A percentile compares a stretch with the other conserved stretches of the same genome.
Evolutionary conservation across 2,797 vertebrate species (phyloP).

Genomic region (Iguana delicatissima): DNA sequence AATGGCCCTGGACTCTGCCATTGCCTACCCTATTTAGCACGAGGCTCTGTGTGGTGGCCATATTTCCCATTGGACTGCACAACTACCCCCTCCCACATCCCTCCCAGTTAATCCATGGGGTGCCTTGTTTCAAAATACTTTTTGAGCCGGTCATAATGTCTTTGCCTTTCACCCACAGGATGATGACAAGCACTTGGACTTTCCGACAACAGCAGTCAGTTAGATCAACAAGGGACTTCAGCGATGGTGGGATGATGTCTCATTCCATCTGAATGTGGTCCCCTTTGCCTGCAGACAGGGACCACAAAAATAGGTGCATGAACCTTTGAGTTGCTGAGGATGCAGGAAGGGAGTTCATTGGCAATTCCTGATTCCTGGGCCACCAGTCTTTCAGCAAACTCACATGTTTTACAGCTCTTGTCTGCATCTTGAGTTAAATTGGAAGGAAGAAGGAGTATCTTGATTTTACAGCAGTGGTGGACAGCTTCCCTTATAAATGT

Average conservation of each 20-base stretch:
- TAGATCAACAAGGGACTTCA: neutral
- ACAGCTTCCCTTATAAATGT: neutral
- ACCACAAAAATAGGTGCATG: too few relatives aligned
- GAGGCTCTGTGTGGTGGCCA: too few relatives aligned
- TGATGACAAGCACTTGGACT: too few relatives aligned
- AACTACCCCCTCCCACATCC: too few relatives aligned
- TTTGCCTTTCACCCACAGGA: conserved; percentile 1
- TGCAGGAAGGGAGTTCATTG: neutral
- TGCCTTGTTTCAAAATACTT: neutral
- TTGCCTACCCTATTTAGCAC: too few relatives aligned
- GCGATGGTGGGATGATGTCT: neutral
- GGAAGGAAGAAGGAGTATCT: neutral
- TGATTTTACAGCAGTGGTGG: neutral
- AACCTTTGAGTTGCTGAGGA: neutral
- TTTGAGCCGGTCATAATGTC: neutral
- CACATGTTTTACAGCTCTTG: neutral
- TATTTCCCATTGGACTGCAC: neutral
- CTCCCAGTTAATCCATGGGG: neutral
- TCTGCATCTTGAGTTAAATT: conserved; percentile 42
- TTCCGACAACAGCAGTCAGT: neutral
- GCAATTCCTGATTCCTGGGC: too few relatives aligned
- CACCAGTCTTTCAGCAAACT: neutral
- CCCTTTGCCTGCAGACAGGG: neutral
- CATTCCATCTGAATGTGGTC: neutral
- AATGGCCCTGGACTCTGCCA: too few relatives aligned